Conservation (phyloP, 2,113 vertebrate species). For the Gambusia holbrooki region DNA sequence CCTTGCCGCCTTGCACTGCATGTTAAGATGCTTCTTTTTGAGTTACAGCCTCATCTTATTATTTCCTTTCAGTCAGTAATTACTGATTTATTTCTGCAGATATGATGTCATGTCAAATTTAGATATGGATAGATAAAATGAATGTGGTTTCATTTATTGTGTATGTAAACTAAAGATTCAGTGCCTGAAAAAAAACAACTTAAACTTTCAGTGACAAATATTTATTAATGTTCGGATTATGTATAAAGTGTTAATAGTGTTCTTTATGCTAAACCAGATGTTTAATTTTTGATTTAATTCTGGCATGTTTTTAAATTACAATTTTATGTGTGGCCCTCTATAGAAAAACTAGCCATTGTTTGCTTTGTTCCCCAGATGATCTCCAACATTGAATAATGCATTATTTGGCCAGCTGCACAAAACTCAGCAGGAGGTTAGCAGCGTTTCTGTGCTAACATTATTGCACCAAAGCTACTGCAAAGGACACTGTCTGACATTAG, state of each 20-base stretch:
- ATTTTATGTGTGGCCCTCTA: constrained; percentile 20
- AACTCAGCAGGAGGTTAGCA: constrained; percentile 12
- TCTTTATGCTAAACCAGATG: background rate
- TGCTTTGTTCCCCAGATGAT: constrained; percentile 38
- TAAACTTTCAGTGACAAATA: background rate
- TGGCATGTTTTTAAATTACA: constrained; percentile 12
- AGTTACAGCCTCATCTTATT: background rate
- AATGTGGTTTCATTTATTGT: background rate
- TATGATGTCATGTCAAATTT: background rate
- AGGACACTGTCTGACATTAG: too few species aligned
- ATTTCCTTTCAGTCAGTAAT: constrained; percentile 1
- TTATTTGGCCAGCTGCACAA: constrained; percentile 23
- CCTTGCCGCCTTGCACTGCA: background rate
- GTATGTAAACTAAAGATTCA: background rate
- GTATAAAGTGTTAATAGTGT: background rate
- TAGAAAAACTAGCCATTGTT: constrained; percentile 57
- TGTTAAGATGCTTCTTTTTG: background rate
- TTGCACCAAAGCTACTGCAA: background rate
- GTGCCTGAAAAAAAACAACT: background rate
- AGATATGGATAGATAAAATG: background rate
- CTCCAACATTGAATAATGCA: constrained; percentile 49
- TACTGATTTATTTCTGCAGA: background rate
- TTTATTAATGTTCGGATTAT: background rate
- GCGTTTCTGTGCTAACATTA: constrained; percentile 16
- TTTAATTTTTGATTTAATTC: background rate